Base-by-base conservation (phyloP, 2,888 invertebrate species). In the Xylota sylvarum region DNA sequence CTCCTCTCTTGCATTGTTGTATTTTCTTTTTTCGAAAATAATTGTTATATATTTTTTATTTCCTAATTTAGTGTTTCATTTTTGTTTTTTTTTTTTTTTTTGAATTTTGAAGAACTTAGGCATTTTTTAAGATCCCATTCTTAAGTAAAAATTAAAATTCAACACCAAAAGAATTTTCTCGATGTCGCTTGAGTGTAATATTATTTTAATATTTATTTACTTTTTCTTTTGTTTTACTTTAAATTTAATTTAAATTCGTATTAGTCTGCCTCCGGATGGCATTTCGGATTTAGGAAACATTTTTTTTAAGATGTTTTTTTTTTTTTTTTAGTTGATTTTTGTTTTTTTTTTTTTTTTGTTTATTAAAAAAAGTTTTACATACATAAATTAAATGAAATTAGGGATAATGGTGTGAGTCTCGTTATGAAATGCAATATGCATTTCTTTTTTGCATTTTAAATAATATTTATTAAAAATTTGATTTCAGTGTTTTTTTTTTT, bases 211-310 rank as follows among this genome's bases (percentile, higher is more conserved):
- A 69, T 56, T 19, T 46, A 46, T 46, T 65, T 58, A 62, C 4
- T 46, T 69, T 35, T 23, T 14, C 64, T 52, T 37, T 62, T 62
- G 19, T 55, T 80, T 65, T 69, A 62, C 69, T 69, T 82, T 78
- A 82, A 77, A 73, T 78, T 86, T 82, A 73, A 82, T 82, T 86
- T 86, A 86, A 86, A 86, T 86, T 86, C 86, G 86, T 86, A 82
- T 86, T 86, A 86, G 82, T 77, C 62, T 86, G 86, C 82, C 86
- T 74, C 72, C 82, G 77, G 78, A 69, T 82, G 77, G 86, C 86
- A 86, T 72, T 72, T 85, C 76, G 76, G 85, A 81, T 85, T 85
- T 85, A 85, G 85, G 85, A 81, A 84, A 84, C 80, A 84, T 73
- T 58, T 32, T 32, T 52, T 85, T 52, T 76, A 60, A 52, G 19